Conservation (phyloP, 2,797 vertebrate species). For the Chelon labrosus region DNA sequence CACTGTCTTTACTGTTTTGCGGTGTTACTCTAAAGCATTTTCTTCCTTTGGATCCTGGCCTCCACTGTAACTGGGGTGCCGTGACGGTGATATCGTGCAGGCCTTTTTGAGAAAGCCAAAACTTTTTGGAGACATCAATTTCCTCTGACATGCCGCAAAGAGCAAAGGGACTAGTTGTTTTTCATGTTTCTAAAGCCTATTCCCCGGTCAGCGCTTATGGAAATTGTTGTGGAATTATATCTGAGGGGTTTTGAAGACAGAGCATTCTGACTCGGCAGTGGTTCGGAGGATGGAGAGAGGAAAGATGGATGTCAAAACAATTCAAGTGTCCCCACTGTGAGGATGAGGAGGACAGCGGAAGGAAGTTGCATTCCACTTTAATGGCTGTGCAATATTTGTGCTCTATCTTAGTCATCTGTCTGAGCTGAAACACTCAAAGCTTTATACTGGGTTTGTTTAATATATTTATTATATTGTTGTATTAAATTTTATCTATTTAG, state of each 20-base stretch:
- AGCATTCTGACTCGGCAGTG: constrained; percentile 68
- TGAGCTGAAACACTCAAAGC: constrained; percentile 18
- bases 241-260: constrained; percentile 70
- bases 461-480: not conserved
- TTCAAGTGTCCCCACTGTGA: constrained; percentile 66
- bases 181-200: constrained; percentile 70
- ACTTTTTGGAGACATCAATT: constrained; percentile 75
- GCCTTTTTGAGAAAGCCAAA: constrained; percentile 58
- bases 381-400: constrained; percentile 30
- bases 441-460: not conserved
- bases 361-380: constrained; percentile 47
- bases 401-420: constrained; percentile 25
- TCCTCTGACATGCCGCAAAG: constrained; percentile 77
- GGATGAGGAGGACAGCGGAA: constrained; percentile 41
- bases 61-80: constrained; percentile 29
- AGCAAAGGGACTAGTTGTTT: constrained; percentile 71
- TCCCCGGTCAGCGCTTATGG: constrained; percentile 76
- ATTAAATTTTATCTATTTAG: too few species aligned
- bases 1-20: not conserved
- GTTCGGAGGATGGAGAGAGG: constrained; percentile 63
- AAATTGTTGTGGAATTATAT: constrained; percentile 83
- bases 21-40: constrained; percentile 17
- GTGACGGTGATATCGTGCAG: constrained; percentile 42
- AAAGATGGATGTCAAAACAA: constrained; percentile 81
- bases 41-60: constrained; percentile 16